A percentile compares a stretch with the other conserved stretches of the same genome.
phyloP scores from a whole-genome alignment of 2,888 invertebrate species.

The Perizoma flavofasciatum region DNA sequence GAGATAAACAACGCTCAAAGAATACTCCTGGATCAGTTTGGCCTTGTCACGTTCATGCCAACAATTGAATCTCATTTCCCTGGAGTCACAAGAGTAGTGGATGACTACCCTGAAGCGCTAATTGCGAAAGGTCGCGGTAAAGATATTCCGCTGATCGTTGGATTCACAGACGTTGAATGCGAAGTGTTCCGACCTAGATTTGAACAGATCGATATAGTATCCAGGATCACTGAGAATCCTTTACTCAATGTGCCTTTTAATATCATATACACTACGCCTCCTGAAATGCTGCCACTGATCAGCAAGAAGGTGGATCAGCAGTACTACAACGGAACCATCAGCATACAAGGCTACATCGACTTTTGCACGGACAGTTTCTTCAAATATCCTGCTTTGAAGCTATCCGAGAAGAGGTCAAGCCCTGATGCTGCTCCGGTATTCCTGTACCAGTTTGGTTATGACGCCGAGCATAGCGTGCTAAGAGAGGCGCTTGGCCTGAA shows the following conservation, averaged over 20 bases:
- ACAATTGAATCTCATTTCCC: constrained; percentile 61
- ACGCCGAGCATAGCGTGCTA: constrained; percentile 73
- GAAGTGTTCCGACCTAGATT: constrained; percentile 61
- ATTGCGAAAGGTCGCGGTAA: constrained; percentile 58
- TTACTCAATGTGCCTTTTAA: constrained; percentile 50
- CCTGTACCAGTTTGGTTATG: constrained; percentile 81
- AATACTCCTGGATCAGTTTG: constrained; percentile 53
- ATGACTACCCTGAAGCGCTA: constrained; percentile 63
- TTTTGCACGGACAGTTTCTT: constrained; percentile 61
- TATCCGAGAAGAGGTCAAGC: constrained; percentile 48
- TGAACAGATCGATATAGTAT: constrained; percentile 53
- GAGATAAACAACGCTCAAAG: constrained; percentile 58
- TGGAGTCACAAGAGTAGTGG: constrained; percentile 62
- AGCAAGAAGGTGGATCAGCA: constrained; percentile 45
- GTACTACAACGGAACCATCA: constrained; percentile 56
- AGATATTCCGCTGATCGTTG: constrained; percentile 64
- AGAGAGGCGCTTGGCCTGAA: constrained; percentile 62
- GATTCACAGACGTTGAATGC: constrained; percentile 67
- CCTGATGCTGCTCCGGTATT: constrained; percentile 69
- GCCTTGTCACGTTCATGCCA: constrained; percentile 63
- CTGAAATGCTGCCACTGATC: constrained; percentile 39
- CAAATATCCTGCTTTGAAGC: constrained; percentile 61
- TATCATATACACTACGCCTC: constrained; percentile 47
- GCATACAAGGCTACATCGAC: constrained; percentile 54
- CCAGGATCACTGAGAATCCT: constrained; percentile 48